A percentile compares a stretch with the other conserved stretches of the same genome.
Evolutionary conservation across 2,113 vertebrate genomes (phyloP).

Genomic region (Mesocricetus auratus): DNA sequence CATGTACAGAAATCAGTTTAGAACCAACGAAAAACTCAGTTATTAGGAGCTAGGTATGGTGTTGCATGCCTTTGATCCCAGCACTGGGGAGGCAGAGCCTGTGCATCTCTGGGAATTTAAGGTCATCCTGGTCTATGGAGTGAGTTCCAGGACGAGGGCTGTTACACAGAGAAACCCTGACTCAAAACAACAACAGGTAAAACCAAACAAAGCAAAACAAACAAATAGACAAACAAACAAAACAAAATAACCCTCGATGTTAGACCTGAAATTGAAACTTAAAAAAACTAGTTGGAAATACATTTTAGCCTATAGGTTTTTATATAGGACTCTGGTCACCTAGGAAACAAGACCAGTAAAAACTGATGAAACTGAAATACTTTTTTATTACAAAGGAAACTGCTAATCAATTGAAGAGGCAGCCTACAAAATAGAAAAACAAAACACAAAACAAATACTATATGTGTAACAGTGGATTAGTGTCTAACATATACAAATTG

Average conservation of each 20-base stretch:
- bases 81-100: background rate
- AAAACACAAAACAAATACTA: background rate
- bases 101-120: background rate
- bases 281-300: background rate
- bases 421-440: background rate
- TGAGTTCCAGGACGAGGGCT: background rate
- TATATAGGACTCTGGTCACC: background rate
- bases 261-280: background rate
- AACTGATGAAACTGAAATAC: background rate
- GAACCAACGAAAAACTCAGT: background rate
- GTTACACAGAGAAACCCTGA: background rate
- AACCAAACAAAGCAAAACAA: fast-evolving
- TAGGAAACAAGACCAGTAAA: background rate
- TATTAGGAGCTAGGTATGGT: background rate
- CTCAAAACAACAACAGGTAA: background rate
- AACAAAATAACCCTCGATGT: background rate
- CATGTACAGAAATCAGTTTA: too few species aligned
- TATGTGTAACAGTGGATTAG: background rate
- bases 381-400: background rate
- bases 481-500: background rate
- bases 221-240: background rate
- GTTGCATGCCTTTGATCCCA: background rate
- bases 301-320: background rate
- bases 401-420: background rate
- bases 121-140: background rate